Evolutionary conservation across 2,113 vertebrate species (phyloP).

Genomic region (Conger conger): DNA sequence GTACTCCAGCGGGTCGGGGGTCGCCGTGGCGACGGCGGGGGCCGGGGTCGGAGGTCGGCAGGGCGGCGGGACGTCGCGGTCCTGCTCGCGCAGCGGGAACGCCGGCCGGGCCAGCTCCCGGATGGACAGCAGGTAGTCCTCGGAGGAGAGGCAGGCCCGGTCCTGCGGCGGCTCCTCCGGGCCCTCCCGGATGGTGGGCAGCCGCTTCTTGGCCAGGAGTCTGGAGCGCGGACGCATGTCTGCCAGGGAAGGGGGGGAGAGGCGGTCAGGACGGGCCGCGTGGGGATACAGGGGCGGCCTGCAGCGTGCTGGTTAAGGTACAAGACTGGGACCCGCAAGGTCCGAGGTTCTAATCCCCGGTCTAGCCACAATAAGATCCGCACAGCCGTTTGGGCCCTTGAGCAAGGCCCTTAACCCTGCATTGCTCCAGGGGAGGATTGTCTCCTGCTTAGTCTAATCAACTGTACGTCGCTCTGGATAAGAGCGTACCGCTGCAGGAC

Average conservation of each 20-base stretch:
- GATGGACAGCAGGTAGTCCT: slow-evolving; percentile 84
- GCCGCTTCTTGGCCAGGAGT: slow-evolving; percentile 65
- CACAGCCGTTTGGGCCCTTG: too few relatives aligned
- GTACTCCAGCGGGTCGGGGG: slow-evolving; percentile 71
- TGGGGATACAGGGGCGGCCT: too few relatives aligned
- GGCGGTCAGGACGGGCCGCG: too few relatives aligned
- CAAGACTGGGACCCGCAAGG: too few relatives aligned
- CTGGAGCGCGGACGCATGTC: slow-evolving; percentile 76
- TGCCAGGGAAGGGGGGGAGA: slow-evolving; percentile 41
- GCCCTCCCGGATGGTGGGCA: slow-evolving; percentile 78
- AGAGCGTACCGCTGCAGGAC: too few relatives aligned
- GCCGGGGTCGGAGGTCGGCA: slow-evolving; percentile 6
- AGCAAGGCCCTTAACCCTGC: too few relatives aligned
- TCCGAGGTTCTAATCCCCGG: too few relatives aligned
- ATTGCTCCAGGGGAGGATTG: too few relatives aligned
- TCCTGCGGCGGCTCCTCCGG: slow-evolving; percentile 68
- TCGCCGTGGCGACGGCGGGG: slow-evolving; percentile 36
- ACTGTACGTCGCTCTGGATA: too few relatives aligned
- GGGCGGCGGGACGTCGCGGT: slow-evolving; percentile 23
- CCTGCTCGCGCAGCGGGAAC: slow-evolving; percentile 56
- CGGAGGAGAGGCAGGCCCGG: slow-evolving; percentile 51
- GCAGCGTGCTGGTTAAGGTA: too few relatives aligned
- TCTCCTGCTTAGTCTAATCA: too few relatives aligned
- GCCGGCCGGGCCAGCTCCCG: slow-evolving; percentile 81
- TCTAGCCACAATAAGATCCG: too few relatives aligned